Conservation (phyloP, 2,113 vertebrate genomes). For the Colius striatus region DNA sequence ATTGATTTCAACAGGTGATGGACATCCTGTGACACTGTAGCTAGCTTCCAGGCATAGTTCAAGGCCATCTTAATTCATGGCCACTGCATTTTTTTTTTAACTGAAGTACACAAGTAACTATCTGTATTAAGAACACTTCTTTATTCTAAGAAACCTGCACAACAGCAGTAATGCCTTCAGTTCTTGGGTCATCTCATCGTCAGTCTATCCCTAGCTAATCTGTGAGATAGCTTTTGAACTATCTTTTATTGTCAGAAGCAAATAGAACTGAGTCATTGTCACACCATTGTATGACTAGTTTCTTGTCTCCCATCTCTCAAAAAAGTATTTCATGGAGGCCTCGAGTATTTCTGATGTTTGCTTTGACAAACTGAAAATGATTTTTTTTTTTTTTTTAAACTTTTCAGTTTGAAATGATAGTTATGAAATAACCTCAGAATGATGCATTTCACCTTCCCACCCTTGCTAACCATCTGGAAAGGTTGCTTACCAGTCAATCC, state of each 20-base stretch:
- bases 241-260: not conserved
- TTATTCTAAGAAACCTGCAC: not conserved
- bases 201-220: not conserved
- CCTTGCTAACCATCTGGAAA: not conserved
- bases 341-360: not conserved
- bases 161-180: not conserved
- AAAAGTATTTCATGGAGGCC: not conserved
- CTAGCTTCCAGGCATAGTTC: not conserved
- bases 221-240: not conserved
- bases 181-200: not conserved
- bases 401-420: not conserved
- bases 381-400: not conserved
- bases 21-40: not conserved
- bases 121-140: not conserved
- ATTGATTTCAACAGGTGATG: not conserved
- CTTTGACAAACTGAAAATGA: not conserved
- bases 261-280: not conserved
- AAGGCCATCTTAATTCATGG: not conserved
- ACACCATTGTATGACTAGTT: not conserved
- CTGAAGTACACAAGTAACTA: not conserved
- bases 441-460: not conserved
- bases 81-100: not conserved
- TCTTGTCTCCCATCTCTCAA: not conserved
- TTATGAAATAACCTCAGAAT: not conserved
- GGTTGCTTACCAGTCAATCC: not conserved